These are phyloP conservation scores for Nomada goodeniana DNA, from an alignment of 2,888 invertebrate species.

Conservation along the genomic window DNA sequence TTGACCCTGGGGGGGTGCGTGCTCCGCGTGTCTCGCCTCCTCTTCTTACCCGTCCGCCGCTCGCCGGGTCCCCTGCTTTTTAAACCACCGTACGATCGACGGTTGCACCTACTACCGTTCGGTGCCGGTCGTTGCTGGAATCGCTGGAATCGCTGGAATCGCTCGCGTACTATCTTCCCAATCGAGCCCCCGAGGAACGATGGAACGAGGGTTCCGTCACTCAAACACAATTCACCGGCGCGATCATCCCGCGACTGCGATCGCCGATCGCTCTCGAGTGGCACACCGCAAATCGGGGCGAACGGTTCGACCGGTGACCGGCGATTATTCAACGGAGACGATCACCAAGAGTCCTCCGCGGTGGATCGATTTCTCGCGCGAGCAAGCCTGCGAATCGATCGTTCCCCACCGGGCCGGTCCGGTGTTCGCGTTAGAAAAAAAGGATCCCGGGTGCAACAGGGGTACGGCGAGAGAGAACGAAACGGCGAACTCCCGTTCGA, in stretches of 20 bases:
- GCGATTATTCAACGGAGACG: slow-evolving; percentile 8
- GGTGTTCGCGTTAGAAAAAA: not conserved
- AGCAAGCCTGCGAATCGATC: not conserved
- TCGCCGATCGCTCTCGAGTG: slow-evolving; percentile 24
- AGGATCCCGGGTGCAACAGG: slow-evolving; percentile 4
- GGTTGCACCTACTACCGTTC: slow-evolving; percentile 32
- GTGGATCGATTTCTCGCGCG: not conserved
- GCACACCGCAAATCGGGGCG: slow-evolving; percentile 24
- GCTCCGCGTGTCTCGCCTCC: slow-evolving; percentile 2
- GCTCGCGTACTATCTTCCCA: slow-evolving; percentile 22
- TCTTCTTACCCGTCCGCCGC: slow-evolving; percentile 6
- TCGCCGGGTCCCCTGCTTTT: slow-evolving; percentile 36
- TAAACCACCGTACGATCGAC: slow-evolving; percentile 27
- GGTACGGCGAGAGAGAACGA: slow-evolving; percentile 6
- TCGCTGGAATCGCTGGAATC: not conserved
- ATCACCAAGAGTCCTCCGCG: slow-evolving; percentile 20
- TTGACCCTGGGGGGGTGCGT: slow-evolving; percentile 5
- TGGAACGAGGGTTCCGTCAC: slow-evolving; percentile 54
- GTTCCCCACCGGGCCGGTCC: not conserved
- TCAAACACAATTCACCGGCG: slow-evolving; percentile 63
- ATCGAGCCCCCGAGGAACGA: slow-evolving; percentile 1
- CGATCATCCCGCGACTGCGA: slow-evolving; percentile 9
- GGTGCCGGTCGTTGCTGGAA: not conserved
- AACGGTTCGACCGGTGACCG: slow-evolving; percentile 30
- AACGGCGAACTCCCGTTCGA: slow-evolving; percentile 48